A percentile compares a stretch with the other conserved stretches of the same genome.
phyloP scores from a whole-genome alignment of 1,140 invertebrate genomes.

The Helicoverpa armigera region DNA sequence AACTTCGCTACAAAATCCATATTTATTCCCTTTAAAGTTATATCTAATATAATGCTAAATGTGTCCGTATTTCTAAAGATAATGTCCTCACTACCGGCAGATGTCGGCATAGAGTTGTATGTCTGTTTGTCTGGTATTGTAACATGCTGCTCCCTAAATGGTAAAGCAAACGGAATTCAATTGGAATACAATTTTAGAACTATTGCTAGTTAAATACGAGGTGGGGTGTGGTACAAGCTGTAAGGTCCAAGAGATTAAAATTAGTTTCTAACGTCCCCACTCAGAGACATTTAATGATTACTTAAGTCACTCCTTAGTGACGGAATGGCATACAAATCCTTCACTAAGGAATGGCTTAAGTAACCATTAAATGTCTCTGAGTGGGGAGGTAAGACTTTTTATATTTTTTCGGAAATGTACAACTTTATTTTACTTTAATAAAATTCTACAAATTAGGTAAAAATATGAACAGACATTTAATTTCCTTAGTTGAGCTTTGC shows the following conservation, averaged over 20 bases:
- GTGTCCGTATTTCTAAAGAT: background rate
- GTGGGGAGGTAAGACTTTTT: too few relatives aligned
- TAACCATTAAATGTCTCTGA: too few relatives aligned
- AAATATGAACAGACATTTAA: too few relatives aligned
- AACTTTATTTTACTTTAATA: too few relatives aligned
- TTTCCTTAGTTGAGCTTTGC: too few relatives aligned
- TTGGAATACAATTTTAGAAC: constrained; percentile 34
- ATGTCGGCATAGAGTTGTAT: background rate
- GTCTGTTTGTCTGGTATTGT: constrained; percentile 2
- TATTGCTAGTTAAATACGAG: constrained; percentile 17
- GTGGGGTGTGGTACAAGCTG: background rate
- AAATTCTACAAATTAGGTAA: too few relatives aligned
- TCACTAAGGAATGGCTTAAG: too few relatives aligned
- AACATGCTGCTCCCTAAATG: constrained; percentile 17
- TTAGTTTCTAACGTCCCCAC: too few relatives aligned
- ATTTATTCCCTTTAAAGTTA: background rate
- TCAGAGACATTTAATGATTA: too few relatives aligned
- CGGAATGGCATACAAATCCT: too few relatives aligned
- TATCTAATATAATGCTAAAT: background rate
- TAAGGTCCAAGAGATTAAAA: background rate
- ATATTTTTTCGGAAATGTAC: too few relatives aligned
- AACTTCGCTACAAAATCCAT: background rate
- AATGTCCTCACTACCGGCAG: background rate
- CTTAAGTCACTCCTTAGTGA: too few relatives aligned
- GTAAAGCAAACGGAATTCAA: constrained; percentile 28